phyloP scores from a whole-genome alignment of 2,113 vertebrate genomes.

The Rostratula benghalensis region DNA sequence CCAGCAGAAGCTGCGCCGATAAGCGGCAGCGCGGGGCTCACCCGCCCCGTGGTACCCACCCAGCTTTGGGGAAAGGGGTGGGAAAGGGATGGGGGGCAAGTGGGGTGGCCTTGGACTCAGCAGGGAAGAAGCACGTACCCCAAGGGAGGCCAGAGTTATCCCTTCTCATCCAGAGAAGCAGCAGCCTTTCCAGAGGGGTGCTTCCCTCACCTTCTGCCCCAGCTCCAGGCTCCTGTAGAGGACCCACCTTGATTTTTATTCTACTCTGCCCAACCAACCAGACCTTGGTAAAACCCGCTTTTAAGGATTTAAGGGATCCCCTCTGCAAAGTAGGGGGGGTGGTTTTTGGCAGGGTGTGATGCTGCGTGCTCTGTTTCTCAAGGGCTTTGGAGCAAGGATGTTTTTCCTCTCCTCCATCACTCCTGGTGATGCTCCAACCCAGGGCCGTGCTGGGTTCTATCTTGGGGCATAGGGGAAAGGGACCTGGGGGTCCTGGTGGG shows the following conservation, averaged over 20 bases:
- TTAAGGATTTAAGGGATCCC: background rate
- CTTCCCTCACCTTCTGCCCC: background rate
- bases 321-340: background rate
- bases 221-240: background rate
- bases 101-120: rapidly evolving
- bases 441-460: rapidly evolving
- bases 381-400: rapidly evolving
- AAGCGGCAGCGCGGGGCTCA: background rate
- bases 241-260: background rate
- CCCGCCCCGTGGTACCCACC: background rate
- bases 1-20: conserved; percentile 25
- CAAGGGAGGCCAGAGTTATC: background rate
- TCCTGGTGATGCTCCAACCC: background rate
- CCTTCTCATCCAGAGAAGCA: background rate
- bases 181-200: background rate
- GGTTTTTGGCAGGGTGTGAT: background rate
- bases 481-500: too few relatives aligned
- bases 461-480: too few relatives aligned
- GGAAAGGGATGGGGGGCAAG: rapidly evolving
- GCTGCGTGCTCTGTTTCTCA: background rate
- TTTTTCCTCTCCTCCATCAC: background rate
- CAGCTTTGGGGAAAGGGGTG: background rate
- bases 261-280: background rate
- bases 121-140: background rate
- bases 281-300: background rate